Conservation (phyloP, 2,888 invertebrate genomes). For the Argyresthia goedartella region DNA sequence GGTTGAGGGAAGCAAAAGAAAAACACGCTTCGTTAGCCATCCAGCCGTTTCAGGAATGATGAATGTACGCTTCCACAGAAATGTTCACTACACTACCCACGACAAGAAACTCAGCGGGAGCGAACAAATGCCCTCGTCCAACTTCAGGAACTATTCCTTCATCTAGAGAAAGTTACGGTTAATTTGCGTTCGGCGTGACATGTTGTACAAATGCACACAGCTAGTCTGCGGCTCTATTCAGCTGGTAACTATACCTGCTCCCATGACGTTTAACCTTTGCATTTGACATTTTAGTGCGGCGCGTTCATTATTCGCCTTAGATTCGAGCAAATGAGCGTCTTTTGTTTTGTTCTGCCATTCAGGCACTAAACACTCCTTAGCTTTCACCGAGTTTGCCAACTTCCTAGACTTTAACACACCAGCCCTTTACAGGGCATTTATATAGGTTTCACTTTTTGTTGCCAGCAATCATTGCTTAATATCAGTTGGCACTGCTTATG, state of each 20-base stretch:
- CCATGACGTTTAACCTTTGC: constrained; percentile 60
- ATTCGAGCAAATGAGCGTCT: constrained; percentile 56
- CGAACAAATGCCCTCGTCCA: too few species aligned
- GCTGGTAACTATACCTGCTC: constrained; percentile 25
- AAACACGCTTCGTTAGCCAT: too few species aligned
- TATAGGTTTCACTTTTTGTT: constrained; percentile 11
- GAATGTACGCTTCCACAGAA: too few species aligned
- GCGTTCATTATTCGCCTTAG: constrained; percentile 52
- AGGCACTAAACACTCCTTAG: constrained; percentile 31
- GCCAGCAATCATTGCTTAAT: too few species aligned
- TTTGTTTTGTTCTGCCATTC: constrained; percentile 52
- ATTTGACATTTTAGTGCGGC: constrained; percentile 57
- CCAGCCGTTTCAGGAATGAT: too few species aligned
- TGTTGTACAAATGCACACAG: neutral
- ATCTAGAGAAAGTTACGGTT: too few species aligned
- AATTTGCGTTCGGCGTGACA: too few species aligned
- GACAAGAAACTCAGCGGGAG: too few species aligned
- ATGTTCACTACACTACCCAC: too few species aligned
- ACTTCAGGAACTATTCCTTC: too few species aligned
- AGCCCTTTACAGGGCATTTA: constrained; percentile 49
- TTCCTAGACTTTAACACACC: constrained; percentile 48
- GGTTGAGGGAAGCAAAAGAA: too few species aligned
- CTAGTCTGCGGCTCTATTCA: constrained; percentile 6
- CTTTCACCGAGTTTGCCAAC: constrained; percentile 55
- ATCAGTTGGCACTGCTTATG: too few species aligned